phyloP scores from a whole-genome alignment of 2,888 invertebrate genomes.

The Oxyteleia sp. region DNA sequence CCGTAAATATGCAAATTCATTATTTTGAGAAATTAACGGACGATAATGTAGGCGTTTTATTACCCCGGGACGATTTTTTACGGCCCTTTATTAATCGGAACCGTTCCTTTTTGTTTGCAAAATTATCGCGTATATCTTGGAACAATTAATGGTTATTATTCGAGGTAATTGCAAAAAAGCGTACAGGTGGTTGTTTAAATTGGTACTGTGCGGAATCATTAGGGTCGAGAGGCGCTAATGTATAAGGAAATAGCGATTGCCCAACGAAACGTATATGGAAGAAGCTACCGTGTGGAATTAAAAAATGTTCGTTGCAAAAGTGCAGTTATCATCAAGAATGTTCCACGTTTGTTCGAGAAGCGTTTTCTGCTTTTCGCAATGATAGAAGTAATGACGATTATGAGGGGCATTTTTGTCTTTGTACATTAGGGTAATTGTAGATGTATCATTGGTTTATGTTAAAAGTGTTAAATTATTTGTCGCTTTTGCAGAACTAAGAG shows the following conservation, averaged over 20 bases:
- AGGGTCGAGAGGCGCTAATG: slow-evolving; percentile 31
- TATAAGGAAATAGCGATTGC: slow-evolving; percentile 59
- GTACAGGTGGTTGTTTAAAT: slow-evolving; percentile 33
- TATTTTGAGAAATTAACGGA: slow-evolving; percentile 21
- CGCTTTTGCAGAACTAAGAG: too few species aligned
- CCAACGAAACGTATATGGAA: slow-evolving; percentile 64
- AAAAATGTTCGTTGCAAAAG: too few species aligned
- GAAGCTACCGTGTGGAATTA: slow-evolving; percentile 38
- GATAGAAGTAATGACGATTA: too few species aligned
- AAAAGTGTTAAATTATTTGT: too few species aligned
- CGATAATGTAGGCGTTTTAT: slow-evolving; percentile 19
- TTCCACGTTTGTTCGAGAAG: too few species aligned
- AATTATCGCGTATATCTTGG: slow-evolving; percentile 14
- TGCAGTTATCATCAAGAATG: too few species aligned
- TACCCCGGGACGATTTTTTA: background rate
- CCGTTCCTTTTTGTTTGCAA: slow-evolving; percentile 25
- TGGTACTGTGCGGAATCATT: slow-evolving; percentile 40
- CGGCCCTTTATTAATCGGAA: slow-evolving; percentile 25
- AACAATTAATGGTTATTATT: slow-evolving; percentile 38
- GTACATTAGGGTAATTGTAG: too few species aligned
- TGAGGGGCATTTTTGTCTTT: too few species aligned
- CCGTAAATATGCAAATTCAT: slow-evolving; percentile 11
- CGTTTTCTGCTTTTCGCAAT: too few species aligned
- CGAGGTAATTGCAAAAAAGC: slow-evolving; percentile 41
- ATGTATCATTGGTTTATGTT: too few species aligned